Conservation (phyloP, 2,888 invertebrate species). For the Drosophila nigricruria region DNA sequence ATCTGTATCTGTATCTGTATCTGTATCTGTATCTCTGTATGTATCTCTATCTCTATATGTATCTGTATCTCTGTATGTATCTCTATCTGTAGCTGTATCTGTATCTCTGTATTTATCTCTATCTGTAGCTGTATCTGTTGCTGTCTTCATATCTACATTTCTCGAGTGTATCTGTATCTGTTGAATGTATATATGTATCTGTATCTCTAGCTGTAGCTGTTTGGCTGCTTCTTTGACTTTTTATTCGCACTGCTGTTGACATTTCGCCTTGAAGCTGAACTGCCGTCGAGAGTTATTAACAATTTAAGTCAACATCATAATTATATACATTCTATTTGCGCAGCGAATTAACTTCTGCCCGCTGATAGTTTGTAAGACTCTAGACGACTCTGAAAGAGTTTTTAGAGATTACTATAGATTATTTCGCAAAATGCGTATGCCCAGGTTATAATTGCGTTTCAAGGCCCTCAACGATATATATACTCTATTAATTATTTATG, state of each 20-base stretch:
- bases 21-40: not conserved
- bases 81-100: not conserved
- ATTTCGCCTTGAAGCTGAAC: constrained; percentile 40
- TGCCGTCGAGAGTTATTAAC: constrained; percentile 53
- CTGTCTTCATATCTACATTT: not conserved
- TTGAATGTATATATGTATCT: constrained; percentile 4
- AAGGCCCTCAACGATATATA: constrained; percentile 21
- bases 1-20: not conserved
- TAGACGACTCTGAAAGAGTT: not conserved
- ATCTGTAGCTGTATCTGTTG: not conserved
- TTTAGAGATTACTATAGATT: not conserved
- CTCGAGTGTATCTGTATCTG: not conserved
- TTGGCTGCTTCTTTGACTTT: constrained; percentile 20
- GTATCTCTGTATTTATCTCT: not conserved
- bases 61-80: not conserved
- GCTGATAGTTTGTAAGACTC: not conserved
- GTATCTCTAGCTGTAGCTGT: constrained; percentile 16
- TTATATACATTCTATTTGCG: constrained; percentile 38
- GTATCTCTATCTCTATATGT: not conserved
- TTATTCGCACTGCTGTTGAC: constrained; percentile 42
- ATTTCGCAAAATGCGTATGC: not conserved
- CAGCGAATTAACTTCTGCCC: not conserved
- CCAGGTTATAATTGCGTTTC: constrained; percentile 10
- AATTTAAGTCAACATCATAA: constrained; percentile 60
- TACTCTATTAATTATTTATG: constrained; percentile 33